Evolutionary conservation across 2,888 invertebrate genomes (phyloP).

Genomic region (Drosophila greeni): DNA sequence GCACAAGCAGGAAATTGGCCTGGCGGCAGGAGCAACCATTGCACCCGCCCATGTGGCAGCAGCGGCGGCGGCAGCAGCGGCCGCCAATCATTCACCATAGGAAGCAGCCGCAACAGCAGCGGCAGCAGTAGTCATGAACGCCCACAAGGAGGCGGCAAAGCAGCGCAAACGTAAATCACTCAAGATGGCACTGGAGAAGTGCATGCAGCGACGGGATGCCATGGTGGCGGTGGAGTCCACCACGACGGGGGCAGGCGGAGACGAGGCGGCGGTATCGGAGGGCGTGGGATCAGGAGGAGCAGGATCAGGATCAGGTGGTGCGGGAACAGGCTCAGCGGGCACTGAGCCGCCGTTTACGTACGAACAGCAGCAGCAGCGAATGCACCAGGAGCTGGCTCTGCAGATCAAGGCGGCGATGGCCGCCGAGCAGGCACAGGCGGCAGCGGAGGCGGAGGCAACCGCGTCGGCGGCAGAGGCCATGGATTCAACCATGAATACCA

Average conservation of each 20-base stretch:
- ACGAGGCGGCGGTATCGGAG: conserved; percentile 4
- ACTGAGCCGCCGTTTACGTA: conserved; percentile 37
- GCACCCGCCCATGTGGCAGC: conserved; percentile 75
- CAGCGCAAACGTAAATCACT: conserved; percentile 77
- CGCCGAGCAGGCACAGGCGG: conserved; percentile 60
- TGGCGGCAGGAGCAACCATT: conserved; percentile 74
- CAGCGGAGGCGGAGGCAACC: background rate
- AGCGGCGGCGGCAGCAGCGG: conserved; percentile 75
- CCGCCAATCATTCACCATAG: conserved; percentile 79
- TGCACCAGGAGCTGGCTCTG: conserved; percentile 52
- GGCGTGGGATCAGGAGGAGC: conserved; percentile 9
- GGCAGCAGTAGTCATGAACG: conserved; percentile 78
- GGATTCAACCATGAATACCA: conserved; percentile 60
- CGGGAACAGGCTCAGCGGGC: conserved; percentile 31
- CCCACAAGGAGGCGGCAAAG: conserved; percentile 75
- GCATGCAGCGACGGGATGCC: conserved; percentile 76
- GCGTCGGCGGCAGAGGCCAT: conserved; percentile 52
- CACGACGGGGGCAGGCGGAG: conserved; percentile 12
- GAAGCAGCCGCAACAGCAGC: conserved; percentile 78
- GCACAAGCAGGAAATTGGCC: conserved; percentile 84
- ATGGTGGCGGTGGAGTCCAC: conserved; percentile 55
- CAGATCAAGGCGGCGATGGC: conserved; percentile 70
- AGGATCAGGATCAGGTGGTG: conserved; percentile 25
- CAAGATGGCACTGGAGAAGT: conserved; percentile 77
- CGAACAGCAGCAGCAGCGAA: conserved; percentile 43